These are phyloP conservation scores for Phyllostomus hastatus DNA, from an alignment of 2,113 vertebrate genomes.

Conservation along the genomic window DNA sequence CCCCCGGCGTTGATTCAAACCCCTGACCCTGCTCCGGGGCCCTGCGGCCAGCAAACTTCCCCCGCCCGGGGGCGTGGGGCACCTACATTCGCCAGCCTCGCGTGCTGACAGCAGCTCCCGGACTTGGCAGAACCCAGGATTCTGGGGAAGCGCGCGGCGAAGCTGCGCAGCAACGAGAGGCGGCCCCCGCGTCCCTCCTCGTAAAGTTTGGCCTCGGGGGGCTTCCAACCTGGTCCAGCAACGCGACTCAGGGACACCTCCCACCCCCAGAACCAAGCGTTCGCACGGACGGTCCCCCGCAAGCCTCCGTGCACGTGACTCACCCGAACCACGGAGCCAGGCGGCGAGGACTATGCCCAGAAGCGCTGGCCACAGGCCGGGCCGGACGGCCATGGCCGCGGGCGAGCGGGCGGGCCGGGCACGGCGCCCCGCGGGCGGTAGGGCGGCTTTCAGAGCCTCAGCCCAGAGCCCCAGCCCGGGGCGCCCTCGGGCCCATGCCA, in stretches of 20 bases:
- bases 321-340: slow-evolving; percentile 74
- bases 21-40: neutral
- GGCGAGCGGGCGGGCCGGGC: slow-evolving; percentile 7
- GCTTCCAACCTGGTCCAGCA: neutral
- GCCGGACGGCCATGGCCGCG: slow-evolving; percentile 71
- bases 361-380: slow-evolving; percentile 75
- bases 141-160: slow-evolving; percentile 60
- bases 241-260: slow-evolving; percentile 7
- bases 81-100: slow-evolving; percentile 56
- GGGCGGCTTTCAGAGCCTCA: slow-evolving; percentile 60
- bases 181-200: slow-evolving; percentile 51
- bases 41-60: slow-evolving; percentile 63
- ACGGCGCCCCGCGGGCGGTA: slow-evolving; percentile 58
- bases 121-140: slow-evolving; percentile 73
- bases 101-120: slow-evolving; percentile 62
- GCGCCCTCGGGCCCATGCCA: slow-evolving; percentile 70
- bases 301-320: slow-evolving; percentile 70
- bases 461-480: slow-evolving; percentile 58
- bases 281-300: slow-evolving; percentile 49
- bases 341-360: slow-evolving; percentile 69
- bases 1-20: neutral
- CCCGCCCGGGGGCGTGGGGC: slow-evolving; percentile 64
- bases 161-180: slow-evolving; percentile 40
- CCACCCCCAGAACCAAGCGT: neutral
- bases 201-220: slow-evolving; percentile 74